phyloP scores from a whole-genome alignment of 2,113 vertebrate genomes.

The Morphnarchus princeps region DNA sequence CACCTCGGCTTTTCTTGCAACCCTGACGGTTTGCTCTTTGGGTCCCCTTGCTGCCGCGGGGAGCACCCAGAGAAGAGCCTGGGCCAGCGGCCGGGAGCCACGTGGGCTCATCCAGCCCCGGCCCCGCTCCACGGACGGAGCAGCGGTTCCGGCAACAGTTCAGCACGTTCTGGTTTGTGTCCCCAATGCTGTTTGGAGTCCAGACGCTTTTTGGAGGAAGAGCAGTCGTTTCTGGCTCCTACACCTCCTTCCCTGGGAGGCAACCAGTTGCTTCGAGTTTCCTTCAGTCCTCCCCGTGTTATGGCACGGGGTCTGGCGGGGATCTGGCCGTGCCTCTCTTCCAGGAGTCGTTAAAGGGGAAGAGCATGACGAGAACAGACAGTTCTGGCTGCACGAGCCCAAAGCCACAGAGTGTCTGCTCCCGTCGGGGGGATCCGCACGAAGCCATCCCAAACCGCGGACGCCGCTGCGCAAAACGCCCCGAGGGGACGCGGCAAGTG shows the following conservation, averaged over 20 bases:
- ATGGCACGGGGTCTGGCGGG: background rate
- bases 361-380: background rate
- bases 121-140: background rate
- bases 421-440: rapidly evolving
- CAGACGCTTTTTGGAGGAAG: background rate
- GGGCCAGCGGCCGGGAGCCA: no score
- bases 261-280: background rate
- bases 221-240: background rate
- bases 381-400: background rate
- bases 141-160: rapidly evolving
- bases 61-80: background rate
- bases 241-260: background rate
- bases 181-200: background rate
- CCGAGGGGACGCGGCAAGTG: background rate
- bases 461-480: background rate
- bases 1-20: rapidly evolving
- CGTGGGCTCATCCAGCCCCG: background rate
- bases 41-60: background rate
- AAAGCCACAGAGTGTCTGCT: background rate
- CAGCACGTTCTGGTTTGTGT: background rate
- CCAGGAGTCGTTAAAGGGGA: background rate
- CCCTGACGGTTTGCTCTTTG: rapidly evolving
- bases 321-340: background rate
- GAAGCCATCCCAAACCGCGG: rapidly evolving
- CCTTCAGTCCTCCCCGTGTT: background rate